Conservation (phyloP, 2,113 vertebrate genomes). For the Potamarius usumacintae region DNA sequence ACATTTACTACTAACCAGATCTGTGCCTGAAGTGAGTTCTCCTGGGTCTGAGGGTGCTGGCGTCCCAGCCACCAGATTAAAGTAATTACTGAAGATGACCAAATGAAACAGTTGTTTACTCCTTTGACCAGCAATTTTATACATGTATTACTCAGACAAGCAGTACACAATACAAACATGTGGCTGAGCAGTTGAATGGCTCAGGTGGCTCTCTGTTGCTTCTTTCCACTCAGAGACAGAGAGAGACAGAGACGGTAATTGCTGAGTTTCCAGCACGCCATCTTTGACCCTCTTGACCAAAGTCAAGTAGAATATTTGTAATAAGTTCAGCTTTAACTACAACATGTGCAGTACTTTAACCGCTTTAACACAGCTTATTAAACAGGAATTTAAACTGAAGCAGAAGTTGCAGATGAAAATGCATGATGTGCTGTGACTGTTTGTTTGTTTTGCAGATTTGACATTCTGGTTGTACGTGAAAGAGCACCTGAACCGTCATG, state of each 20-base stretch:
- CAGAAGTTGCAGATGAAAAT: not conserved
- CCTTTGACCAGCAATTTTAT: not conserved
- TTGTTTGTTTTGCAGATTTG: slow-evolving; percentile 55
- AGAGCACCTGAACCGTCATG: slow-evolving; percentile 92
- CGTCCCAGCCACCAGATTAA: not conserved
- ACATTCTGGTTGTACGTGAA: slow-evolving; percentile 96
- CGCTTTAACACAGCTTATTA: not conserved
- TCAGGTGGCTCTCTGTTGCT: not conserved
- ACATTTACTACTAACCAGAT: not conserved
- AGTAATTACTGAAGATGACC: not conserved
- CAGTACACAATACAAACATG: no score
- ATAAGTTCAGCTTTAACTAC: not conserved
- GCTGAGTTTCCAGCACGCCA: not conserved
- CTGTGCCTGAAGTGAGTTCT: not conserved
- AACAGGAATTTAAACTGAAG: not conserved
- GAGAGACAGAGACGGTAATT: no score
- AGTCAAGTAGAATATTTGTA: not conserved
- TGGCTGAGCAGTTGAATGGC: not conserved
- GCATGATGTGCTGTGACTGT: not conserved
- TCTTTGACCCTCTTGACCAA: not conserved
- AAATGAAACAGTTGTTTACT: not conserved
- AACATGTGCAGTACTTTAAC: not conserved
- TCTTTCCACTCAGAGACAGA: not conserved
- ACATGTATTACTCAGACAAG: not conserved
- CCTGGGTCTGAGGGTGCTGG: not conserved